phyloP scores from a whole-genome alignment of 2,888 invertebrate species.

The Mythimna ferrago region DNA sequence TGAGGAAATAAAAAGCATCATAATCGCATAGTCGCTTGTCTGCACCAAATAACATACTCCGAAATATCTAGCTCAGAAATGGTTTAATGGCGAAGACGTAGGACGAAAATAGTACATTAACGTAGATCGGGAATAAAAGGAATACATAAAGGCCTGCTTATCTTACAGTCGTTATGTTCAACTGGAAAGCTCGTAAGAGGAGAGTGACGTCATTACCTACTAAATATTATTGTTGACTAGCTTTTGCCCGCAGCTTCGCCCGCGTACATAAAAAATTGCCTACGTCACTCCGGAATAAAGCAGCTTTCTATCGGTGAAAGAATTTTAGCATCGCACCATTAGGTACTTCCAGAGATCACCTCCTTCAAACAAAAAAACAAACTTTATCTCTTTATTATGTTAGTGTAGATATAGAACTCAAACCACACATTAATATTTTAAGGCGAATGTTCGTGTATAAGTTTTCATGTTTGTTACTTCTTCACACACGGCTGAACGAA shows the following conservation, averaged over 20 bases:
- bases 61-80: slow-evolving; percentile 1
- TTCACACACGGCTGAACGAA: too few relatives aligned
- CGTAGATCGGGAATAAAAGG: slow-evolving; percentile 36
- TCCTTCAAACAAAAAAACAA: too few relatives aligned
- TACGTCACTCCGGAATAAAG: too few relatives aligned
- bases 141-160: slow-evolving; percentile 32
- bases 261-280: too few relatives aligned
- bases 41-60: background rate
- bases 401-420: background rate
- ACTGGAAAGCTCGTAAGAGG: slow-evolving; percentile 1
- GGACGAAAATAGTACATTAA: slow-evolving; percentile 19
- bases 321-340: too few relatives aligned
- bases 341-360: too few relatives aligned
- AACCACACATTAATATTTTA: background rate
- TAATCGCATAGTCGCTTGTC: background rate
- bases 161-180: slow-evolving; percentile 24
- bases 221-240: background rate
- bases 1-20: too few relatives aligned
- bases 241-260: too few relatives aligned
- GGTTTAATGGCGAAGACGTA: slow-evolving; percentile 10
- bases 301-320: too few relatives aligned
- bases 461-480: too few relatives aligned
- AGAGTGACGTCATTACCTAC: slow-evolving; percentile 19
- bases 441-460: too few relatives aligned
- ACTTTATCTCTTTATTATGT: too few relatives aligned